phyloP scores from a whole-genome alignment of 2,888 invertebrate species.

The Caenorhabditis afra region DNA sequence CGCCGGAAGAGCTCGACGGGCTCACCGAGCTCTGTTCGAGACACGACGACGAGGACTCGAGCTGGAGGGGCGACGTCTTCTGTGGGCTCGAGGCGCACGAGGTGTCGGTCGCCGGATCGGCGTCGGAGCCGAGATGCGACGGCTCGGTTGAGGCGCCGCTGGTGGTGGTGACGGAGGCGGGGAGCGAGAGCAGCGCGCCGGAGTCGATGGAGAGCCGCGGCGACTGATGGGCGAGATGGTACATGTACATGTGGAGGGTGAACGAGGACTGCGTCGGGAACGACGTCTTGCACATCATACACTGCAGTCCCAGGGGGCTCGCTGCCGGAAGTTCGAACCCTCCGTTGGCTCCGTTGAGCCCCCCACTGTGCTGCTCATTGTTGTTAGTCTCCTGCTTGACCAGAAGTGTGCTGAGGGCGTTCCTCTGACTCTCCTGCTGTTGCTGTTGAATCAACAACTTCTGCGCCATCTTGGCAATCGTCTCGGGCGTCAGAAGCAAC shows the following conservation, averaged over 20 bases:
- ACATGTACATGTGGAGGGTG: constrained; percentile 66
- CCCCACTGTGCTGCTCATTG: too few relatives aligned
- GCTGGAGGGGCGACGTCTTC: constrained; percentile 64
- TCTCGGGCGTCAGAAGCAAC: constrained; percentile 51
- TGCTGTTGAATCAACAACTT: constrained; percentile 36
- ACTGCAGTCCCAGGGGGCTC: constrained; percentile 39
- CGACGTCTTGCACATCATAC: constrained; percentile 68
- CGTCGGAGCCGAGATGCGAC: constrained; percentile 33
- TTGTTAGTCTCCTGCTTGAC: constrained; percentile 50
- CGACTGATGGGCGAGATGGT: constrained; percentile 40
- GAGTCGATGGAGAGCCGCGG: constrained; percentile 52
- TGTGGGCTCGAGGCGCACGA: constrained; percentile 71
- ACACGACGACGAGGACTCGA: constrained; percentile 42
- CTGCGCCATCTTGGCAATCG: constrained; percentile 60
- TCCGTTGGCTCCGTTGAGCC: too few relatives aligned
- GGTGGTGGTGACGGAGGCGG: constrained; percentile 37
- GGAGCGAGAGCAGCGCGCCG: constrained; percentile 40
- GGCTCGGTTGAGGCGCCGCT: background rate
- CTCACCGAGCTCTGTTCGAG: constrained; percentile 51
- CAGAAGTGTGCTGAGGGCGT: constrained; percentile 37
- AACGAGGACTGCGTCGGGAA: constrained; percentile 60
- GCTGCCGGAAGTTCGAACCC: constrained; percentile 5
- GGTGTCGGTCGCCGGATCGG: constrained; percentile 70
- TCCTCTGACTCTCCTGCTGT: constrained; percentile 43
- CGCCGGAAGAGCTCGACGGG: constrained; percentile 43